Evolutionary conservation across 2,113 vertebrate genomes (phyloP).

Genomic region (Microtus pennsylvanicus): DNA sequence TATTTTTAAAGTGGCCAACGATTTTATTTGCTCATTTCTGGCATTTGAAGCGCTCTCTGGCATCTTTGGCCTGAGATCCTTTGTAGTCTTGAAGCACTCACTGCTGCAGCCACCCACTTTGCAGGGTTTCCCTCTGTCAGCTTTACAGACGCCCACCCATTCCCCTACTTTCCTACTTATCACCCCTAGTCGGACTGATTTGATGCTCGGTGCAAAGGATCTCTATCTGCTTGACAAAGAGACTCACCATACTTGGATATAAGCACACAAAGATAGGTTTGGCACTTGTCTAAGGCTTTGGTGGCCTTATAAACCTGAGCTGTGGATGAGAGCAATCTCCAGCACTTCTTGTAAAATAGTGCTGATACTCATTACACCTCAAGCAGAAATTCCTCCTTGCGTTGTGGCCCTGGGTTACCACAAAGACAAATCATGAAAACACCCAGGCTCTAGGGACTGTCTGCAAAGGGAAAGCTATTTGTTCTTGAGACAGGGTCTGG

Average conservation of each 20-base stretch:
- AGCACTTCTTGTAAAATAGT: not conserved
- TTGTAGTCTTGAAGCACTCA: not conserved
- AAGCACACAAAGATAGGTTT: not conserved
- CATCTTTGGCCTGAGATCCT: not conserved
- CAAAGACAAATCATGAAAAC: not conserved
- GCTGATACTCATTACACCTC: not conserved
- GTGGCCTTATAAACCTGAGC: too few relatives aligned
- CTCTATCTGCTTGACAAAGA: not conserved
- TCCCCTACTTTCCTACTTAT: not conserved
- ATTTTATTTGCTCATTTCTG: not conserved
- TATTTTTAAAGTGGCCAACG: not conserved
- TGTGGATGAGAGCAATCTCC: not conserved
- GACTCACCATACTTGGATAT: not conserved
- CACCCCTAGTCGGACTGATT: not conserved
- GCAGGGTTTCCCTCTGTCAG: not conserved
- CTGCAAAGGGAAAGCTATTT: not conserved
- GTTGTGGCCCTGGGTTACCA: not conserved
- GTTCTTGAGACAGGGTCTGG: not conserved
- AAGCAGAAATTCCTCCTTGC: not conserved
- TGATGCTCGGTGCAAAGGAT: not conserved
- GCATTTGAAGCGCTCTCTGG: not conserved
- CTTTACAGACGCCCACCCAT: not conserved
- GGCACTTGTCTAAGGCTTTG: not conserved
- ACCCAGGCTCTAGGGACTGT: not conserved
- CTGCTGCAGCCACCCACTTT: not conserved